phyloP scores from a whole-genome alignment of 2,113 vertebrate species.

The Carassius auratus region DNA sequence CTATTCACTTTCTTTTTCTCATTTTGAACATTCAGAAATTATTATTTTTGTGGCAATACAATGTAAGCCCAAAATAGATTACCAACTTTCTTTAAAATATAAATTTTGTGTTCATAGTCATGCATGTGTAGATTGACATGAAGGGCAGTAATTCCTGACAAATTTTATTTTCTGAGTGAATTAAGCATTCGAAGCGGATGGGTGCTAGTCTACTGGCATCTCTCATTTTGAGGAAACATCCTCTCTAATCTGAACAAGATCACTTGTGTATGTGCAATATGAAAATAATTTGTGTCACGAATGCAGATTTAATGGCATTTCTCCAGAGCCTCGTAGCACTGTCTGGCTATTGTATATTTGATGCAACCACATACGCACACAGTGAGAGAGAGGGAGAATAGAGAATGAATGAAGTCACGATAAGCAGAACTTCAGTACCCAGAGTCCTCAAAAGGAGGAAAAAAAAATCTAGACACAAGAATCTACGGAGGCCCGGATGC shows the following conservation, averaged over 20 bases:
- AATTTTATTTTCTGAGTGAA: not conserved
- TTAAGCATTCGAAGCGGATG: not conserved
- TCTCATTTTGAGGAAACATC: not conserved
- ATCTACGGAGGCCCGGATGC: conserved; percentile 77
- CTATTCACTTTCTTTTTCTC: not conserved
- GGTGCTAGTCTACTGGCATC: not conserved
- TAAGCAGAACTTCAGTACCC: conserved; percentile 74
- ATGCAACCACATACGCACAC: not conserved
- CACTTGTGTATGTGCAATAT: not conserved
- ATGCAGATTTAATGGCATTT: not conserved
- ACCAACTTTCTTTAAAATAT: not conserved
- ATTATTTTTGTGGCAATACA: not conserved
- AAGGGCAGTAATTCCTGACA: not conserved
- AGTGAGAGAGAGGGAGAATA: not conserved
- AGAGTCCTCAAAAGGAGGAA: conserved; percentile 58
- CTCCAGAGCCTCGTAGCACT: not conserved
- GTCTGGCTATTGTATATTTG: not conserved
- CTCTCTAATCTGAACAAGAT: not conserved
- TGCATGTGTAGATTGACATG: not conserved
- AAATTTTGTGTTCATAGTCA: not conserved
- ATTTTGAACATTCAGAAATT: not conserved
- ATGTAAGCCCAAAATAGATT: not conserved
- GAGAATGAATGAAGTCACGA: not conserved
- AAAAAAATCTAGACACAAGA: conserved; percentile 53
- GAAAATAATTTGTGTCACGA: not conserved